Conservation (phyloP, 1,140 invertebrate genomes). For the Augochlora pura region DNA sequence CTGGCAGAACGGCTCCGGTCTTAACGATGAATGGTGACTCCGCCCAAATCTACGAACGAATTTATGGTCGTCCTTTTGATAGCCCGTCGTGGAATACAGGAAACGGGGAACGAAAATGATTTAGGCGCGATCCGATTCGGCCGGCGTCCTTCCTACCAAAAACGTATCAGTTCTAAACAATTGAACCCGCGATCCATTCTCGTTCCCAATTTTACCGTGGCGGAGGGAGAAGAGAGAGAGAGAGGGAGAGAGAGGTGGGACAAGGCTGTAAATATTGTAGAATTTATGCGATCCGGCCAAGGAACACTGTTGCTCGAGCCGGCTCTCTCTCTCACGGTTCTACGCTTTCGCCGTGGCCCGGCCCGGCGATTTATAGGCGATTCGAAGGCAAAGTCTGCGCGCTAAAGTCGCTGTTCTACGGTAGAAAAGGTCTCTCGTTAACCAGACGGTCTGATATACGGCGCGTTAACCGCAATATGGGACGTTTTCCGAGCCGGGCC, state of each 20-base stretch:
- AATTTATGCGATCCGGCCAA: slow-evolving; percentile 1
- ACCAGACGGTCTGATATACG: not conserved
- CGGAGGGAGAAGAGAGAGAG: too few species aligned
- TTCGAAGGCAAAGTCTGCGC: slow-evolving; percentile 22
- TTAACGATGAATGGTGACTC: slow-evolving; percentile 12
- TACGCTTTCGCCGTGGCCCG: too few species aligned
- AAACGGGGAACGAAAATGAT: not conserved
- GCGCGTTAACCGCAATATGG: too few species aligned
- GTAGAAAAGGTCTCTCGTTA: not conserved
- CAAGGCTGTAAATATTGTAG: slow-evolving; percentile 13
- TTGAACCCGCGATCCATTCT: slow-evolving; percentile 10
- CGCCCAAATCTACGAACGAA: not conserved
- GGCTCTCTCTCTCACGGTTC: not conserved
- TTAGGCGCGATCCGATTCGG: slow-evolving; percentile 1
- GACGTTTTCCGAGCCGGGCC: too few species aligned
- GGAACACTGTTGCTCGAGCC: not conserved
- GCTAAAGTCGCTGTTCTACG: not conserved
- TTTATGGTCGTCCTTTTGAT: slow-evolving; percentile 18
- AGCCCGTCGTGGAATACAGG: not conserved
- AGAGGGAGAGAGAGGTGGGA: not conserved
- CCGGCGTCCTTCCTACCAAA: not conserved
- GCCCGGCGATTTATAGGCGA: slow-evolving; percentile 6
- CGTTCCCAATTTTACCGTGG: not conserved
- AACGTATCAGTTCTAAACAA: slow-evolving; percentile 21
- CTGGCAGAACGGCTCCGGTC: not conserved